Evolutionary conservation across 1,140 invertebrate genomes (phyloP).

Genomic region (Drosophila sproati): DNA sequence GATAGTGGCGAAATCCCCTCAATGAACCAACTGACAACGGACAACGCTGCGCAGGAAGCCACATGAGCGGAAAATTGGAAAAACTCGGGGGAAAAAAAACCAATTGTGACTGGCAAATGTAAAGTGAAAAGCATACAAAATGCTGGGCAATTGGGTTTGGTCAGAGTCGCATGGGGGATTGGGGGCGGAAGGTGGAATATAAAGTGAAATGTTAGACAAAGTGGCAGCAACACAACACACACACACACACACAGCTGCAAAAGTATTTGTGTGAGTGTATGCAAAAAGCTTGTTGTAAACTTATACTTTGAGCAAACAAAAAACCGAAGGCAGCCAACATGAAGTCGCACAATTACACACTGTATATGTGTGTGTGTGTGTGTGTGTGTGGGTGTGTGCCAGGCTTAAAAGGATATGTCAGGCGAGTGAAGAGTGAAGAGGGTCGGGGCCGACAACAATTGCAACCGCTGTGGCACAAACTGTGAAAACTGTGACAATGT

Average conservation of each 20-base stretch:
- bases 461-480: slow-evolving; percentile 52
- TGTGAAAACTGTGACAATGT: slow-evolving; percentile 76
- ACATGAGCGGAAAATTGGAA: slow-evolving; percentile 77
- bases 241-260: slow-evolving; percentile 1
- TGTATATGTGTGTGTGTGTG: slow-evolving; percentile 55
- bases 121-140: slow-evolving; percentile 74
- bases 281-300: slow-evolving; percentile 70
- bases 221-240: slow-evolving; percentile 52
- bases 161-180: not conserved
- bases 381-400: slow-evolving; percentile 12
- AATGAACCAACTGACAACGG: slow-evolving; percentile 11
- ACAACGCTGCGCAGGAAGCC: slow-evolving; percentile 57
- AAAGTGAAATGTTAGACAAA: slow-evolving; percentile 77
- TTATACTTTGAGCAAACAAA: slow-evolving; percentile 75
- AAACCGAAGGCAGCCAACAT: slow-evolving; percentile 51
- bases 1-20: slow-evolving; percentile 51
- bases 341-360: slow-evolving; percentile 70
- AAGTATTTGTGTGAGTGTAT: slow-evolving; percentile 19
- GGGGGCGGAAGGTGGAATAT: slow-evolving; percentile 38
- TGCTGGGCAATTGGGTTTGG: slow-evolving; percentile 61
- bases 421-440: slow-evolving; percentile 7
- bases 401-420: slow-evolving; percentile 65
- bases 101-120: slow-evolving; percentile 61
- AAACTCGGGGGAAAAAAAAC: slow-evolving; percentile 73
- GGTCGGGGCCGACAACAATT: slow-evolving; percentile 53